A percentile compares a stretch with the other conserved stretches of the same genome.
Conservation (phyloP, 2,113 vertebrate genomes). For the Leptobrachium leishanense region DNA sequence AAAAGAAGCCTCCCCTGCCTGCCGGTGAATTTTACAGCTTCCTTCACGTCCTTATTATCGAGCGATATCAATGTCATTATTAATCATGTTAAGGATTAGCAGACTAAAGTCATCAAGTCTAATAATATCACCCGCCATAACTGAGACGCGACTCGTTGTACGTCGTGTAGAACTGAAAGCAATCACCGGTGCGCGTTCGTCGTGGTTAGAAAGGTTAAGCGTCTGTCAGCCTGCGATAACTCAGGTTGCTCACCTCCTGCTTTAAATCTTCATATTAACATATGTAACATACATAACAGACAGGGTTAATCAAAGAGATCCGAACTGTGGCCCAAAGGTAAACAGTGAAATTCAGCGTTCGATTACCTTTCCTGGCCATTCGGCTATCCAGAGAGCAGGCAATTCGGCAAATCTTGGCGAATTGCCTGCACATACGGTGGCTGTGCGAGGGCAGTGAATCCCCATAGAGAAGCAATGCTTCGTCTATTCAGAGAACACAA, state of each 20-base stretch:
- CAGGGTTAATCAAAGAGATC: no score
- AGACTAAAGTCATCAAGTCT: conserved; percentile 8
- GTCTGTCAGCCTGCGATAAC: background rate
- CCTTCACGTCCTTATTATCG: background rate
- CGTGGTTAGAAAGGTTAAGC: background rate
- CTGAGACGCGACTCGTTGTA: background rate
- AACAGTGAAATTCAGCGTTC: no score
- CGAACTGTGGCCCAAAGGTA: no score
- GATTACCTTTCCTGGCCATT: no score
- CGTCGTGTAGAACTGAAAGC: background rate
- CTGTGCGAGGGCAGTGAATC: no score
- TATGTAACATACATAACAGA: background rate
- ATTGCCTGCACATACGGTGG: no score
- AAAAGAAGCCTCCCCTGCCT: no score
- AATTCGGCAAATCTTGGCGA: no score
- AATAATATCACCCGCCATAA: conserved; percentile 26
- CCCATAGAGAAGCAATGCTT: no score
- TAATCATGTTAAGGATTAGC: conserved; percentile 4
- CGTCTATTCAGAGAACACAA: no score
- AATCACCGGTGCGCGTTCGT: background rate
- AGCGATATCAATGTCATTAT: conserved; percentile 20
- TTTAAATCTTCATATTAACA: background rate
- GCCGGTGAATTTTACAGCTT: background rate
- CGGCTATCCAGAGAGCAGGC: no score
- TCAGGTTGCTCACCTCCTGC: background rate